phyloP scores from a whole-genome alignment of 2,888 invertebrate genomes.

The Synergus gifuensis region DNA sequence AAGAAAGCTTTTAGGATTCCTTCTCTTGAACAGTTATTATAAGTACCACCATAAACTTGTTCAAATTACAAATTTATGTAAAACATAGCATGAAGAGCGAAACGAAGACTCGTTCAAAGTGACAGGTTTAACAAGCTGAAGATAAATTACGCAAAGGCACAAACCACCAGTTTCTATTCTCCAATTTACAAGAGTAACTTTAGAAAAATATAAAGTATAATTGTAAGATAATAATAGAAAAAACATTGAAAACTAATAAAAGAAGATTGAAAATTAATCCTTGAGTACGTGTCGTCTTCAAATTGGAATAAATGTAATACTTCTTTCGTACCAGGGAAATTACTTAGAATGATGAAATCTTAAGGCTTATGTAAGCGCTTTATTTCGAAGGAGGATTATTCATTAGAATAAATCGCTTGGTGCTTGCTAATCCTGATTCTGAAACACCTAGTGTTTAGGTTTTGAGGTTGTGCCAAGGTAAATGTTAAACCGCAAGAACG shows the following conservation, averaged over 20 bases:
- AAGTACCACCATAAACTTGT: neutral
- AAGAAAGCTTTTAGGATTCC: neutral
- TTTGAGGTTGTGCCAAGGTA: constrained; percentile 40
- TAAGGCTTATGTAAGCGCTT: constrained; percentile 12
- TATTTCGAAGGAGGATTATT: constrained; percentile 31
- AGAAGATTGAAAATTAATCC: neutral
- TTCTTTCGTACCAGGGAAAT: neutral
- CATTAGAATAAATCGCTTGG: constrained; percentile 38
- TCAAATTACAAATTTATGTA: constrained; percentile 6
- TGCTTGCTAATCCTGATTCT: constrained; percentile 20
- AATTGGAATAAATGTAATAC: neutral
- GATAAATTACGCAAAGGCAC: neutral
- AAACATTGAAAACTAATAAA: neutral
- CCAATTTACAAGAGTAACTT: neutral
- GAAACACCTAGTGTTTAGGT: constrained; percentile 38
- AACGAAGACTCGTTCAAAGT: neutral
- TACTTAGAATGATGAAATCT: neutral
- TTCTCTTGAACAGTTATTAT: neutral
- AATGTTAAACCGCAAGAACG: constrained; percentile 40
- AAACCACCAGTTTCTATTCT: neutral
- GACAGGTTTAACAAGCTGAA: constrained; percentile 17
- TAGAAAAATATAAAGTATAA: neutral
- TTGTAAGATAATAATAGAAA: neutral
- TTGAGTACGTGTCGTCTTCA: neutral
- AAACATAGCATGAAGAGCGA: neutral